Evolutionary conservation across 2,888 invertebrate species (phyloP).

Genomic region (Rhogogaster chlorosoma): DNA sequence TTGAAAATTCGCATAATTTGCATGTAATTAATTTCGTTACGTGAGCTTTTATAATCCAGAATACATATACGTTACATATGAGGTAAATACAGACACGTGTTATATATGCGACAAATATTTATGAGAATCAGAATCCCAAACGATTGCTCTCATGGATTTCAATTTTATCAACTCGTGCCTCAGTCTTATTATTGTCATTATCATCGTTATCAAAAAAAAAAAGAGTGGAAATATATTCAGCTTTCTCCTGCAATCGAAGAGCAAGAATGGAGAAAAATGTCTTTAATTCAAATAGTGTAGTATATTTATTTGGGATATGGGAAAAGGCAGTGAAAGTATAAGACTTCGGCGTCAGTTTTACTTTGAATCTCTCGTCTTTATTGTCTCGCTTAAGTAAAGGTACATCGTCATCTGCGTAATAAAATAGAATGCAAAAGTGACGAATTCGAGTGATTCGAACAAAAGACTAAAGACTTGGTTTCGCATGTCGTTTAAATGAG

Average conservation of each 20-base stretch:
- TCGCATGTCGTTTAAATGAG: neutral
- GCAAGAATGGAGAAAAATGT: neutral
- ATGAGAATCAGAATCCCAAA: neutral
- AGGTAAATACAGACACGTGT: conserved; percentile 4
- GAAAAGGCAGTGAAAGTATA: too few relatives aligned
- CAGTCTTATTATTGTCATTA: neutral
- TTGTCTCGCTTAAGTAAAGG: too few relatives aligned
- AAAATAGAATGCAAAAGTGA: neutral
- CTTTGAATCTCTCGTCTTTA: too few relatives aligned
- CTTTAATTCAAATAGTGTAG: conserved; percentile 22
- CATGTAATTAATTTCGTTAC: conserved; percentile 69
- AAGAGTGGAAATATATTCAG: neutral
- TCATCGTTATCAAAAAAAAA: neutral
- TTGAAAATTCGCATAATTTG: conserved; percentile 69
- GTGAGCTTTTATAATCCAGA: conserved; percentile 42
- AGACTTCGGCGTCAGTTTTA: too few relatives aligned
- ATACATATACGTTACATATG: conserved; percentile 2
- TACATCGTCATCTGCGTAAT: too few relatives aligned
- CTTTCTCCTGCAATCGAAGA: neutral
- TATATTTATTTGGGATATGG: too few relatives aligned
- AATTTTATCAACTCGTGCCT: neutral
- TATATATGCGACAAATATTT: conserved; percentile 3
- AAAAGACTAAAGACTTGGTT: neutral
- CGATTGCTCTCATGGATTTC: neutral
- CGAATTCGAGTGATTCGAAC: neutral